phyloP scores from a whole-genome alignment of 2,113 vertebrate species.

The Gallinago media region DNA sequence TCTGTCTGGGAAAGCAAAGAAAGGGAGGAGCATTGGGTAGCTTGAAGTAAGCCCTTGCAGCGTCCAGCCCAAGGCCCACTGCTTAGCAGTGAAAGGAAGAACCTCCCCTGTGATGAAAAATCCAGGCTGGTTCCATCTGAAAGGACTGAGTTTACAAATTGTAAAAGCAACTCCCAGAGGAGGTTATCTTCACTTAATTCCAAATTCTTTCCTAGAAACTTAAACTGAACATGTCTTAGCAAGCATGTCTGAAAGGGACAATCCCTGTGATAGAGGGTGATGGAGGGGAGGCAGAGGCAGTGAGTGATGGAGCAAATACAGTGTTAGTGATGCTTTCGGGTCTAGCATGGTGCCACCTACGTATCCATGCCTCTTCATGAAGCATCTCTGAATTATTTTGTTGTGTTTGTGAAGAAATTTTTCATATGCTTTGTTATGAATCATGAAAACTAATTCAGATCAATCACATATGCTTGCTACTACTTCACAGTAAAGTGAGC shows the following conservation, averaged over 20 bases:
- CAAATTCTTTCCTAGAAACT: neutral
- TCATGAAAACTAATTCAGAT: neutral
- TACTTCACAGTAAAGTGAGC: neutral
- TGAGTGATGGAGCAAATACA: neutral
- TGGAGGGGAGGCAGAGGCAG: neutral
- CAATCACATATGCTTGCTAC: neutral
- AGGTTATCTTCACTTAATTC: neutral
- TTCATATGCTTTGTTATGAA: slow-evolving; percentile 15
- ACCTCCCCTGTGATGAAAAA: neutral
- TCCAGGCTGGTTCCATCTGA: neutral
- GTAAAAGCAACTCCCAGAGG: neutral
- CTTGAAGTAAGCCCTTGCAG: neutral
- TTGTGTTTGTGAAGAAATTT: neutral
- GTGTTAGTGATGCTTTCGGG: neutral
- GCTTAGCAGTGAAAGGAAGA: neutral
- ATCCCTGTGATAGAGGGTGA: neutral
- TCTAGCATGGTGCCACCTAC: neutral
- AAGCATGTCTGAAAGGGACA: neutral
- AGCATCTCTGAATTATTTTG: neutral
- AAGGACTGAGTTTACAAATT: neutral
- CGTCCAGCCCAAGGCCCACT: neutral
- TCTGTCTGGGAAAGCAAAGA: neutral
- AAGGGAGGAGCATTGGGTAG: neutral
- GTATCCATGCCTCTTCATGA: neutral
- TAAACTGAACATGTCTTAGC: fast-evolving